Base-by-base conservation (phyloP, 2,113 vertebrate species). In the Microtus richardsoni region DNA sequence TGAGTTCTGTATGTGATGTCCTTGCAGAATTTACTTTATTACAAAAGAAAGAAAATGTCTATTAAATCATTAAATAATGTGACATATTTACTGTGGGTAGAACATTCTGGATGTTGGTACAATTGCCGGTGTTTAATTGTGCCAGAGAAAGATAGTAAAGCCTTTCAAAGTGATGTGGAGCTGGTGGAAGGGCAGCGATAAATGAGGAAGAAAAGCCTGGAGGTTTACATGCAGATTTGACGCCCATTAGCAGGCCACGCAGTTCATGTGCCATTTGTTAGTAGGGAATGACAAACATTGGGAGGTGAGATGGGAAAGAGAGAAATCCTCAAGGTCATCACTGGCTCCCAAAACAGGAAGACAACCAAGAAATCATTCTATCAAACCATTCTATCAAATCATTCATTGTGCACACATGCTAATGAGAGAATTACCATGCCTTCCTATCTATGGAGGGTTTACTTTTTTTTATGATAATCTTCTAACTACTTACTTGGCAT, bases 211-310 rank as follows among this genome's bases (percentile, higher is more conserved):
- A 60, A 54, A 54, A 77, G 39, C 47, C 39, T 78, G 30, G 5
- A 41, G 26, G 64, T 44, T 88, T 49, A 54, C 3, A 33, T 3
- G 28, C 2, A 58, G 39, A 28, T 17, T 2, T 64, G 6, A 4
- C 1, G 4, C 19, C 44, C 26, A 3, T 2, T 4, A 47, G 36
- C 2, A 58, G 36, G 12, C 7, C 62, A 36, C 0, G 16, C 2
- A 39, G 8, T 16, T 28, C 47, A 39, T 1, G n/a, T 12, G 17
- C 49, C 66, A 30, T 2, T n/a, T 33, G 74, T 71, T 39, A 8
- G 26, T 22, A 5, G 28, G 11, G 3, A 86, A 41, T 16, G 41
- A 85, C 41, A 92, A 74, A 64, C 2, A 24, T 0, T 41, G 21
- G 78, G 7, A 70, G 12, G 3, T n/a, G 39, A 28, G 39, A 30